A percentile compares a stretch with the other conserved stretches of the same genome.
Conservation (phyloP, 1,140 invertebrate species). For the Aethina tumida region DNA sequence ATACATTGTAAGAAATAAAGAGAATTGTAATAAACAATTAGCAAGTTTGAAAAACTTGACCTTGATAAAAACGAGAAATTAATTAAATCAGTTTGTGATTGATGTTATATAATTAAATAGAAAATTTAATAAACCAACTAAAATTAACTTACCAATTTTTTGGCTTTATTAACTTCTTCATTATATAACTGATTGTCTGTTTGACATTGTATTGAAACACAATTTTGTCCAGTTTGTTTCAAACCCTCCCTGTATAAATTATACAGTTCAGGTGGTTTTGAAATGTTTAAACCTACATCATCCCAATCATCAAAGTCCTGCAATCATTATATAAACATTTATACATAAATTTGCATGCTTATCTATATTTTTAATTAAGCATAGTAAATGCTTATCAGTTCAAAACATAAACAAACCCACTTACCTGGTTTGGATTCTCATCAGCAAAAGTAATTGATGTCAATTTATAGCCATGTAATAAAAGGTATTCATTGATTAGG, state of each 20-base stretch:
- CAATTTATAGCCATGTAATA: slow-evolving; percentile 73
- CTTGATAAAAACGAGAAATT: no score
- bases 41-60: no score
- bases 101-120: no score
- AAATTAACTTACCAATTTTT: no score
- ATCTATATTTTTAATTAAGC: no score
- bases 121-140: no score
- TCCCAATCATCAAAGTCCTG: slow-evolving; percentile 92
- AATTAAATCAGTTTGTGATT: no score
- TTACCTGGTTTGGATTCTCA: slow-evolving; percentile 80
- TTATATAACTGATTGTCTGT: slow-evolving; percentile 37
- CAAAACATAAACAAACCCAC: slow-evolving; percentile 5
- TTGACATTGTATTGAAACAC: slow-evolving; percentile 34
- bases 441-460: slow-evolving; percentile 88
- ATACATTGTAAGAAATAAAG: no score
- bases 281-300: slow-evolving; percentile 80
- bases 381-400: no score
- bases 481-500: slow-evolving; percentile 79
- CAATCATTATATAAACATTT: slow-evolving; percentile 7
- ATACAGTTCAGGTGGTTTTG: slow-evolving; percentile 67
- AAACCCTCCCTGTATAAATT: slow-evolving; percentile 66
- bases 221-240: slow-evolving; percentile 38
- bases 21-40: no score
- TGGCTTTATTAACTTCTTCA: slow-evolving; percentile 36
- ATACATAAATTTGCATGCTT: background rate